phyloP scores from a whole-genome alignment of 2,113 vertebrate genomes.

The Perccottus glenii region DNA sequence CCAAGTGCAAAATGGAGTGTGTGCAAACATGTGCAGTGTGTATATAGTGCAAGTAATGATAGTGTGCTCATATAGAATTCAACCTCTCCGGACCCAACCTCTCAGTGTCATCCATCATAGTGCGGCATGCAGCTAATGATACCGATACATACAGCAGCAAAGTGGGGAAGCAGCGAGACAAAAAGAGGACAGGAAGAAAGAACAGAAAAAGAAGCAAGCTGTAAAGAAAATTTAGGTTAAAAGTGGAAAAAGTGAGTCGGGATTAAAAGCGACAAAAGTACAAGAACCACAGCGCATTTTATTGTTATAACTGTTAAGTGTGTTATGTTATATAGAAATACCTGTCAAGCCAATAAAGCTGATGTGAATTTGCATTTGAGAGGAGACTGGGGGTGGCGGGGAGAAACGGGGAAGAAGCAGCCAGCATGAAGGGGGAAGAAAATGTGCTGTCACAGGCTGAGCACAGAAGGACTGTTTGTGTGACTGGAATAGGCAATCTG shows the following conservation, averaged over 20 bases:
- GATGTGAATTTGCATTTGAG: conserved; percentile 40
- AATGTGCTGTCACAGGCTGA: conserved; percentile 67
- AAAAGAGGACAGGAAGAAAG: conserved; percentile 8
- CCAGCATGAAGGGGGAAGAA: conserved; percentile 65
- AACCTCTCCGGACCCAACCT: conserved; percentile 35
- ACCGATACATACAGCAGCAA: conserved; percentile 44
- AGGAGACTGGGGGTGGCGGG: neutral
- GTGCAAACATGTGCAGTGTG: neutral
- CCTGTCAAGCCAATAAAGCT: conserved; percentile 24
- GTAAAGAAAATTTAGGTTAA: neutral
- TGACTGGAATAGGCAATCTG: conserved; percentile 70
- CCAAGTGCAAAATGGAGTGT: neutral
- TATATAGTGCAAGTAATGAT: conserved; percentile 52
- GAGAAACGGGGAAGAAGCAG: conserved; percentile 40
- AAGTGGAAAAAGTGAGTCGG: conserved; percentile 13
- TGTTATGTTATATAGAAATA: conserved; percentile 29
- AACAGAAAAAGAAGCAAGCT: conserved; percentile 2
- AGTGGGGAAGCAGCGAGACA: conserved; percentile 13
- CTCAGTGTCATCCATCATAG: conserved; percentile 67
- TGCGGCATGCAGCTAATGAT: conserved; percentile 61
- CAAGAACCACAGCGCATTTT: neutral
- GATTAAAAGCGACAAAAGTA: conserved; percentile 25
- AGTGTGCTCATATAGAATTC: conserved; percentile 52
- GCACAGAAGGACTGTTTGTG: conserved; percentile 53
- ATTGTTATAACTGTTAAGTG: conserved; percentile 7